Evolutionary conservation across 2,888 invertebrate genomes (phyloP).

Genomic region (Ferrisia virgata): DNA sequence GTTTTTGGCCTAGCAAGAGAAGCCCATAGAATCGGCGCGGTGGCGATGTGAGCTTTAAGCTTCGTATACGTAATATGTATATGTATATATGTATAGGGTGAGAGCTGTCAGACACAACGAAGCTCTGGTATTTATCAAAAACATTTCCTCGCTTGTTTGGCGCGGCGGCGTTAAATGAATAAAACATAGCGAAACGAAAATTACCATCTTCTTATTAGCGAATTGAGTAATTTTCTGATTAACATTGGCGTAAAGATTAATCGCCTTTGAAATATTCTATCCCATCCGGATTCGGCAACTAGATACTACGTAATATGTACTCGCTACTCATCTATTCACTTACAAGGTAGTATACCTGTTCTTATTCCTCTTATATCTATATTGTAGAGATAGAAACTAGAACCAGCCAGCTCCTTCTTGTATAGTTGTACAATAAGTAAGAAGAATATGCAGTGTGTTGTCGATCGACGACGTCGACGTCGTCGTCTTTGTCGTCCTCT

Average conservation of each 20-base stretch:
- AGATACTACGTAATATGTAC: not conserved
- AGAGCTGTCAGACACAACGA: not conserved
- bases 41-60: not conserved
- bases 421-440: too few species aligned
- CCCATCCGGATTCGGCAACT: not conserved
- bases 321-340: too few species aligned
- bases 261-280: not conserved
- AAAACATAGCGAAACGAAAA: constrained; percentile 34
- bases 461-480: not conserved
- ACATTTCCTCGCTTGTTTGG: not conserved
- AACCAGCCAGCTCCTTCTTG: too few species aligned
- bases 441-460: not conserved
- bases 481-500: not conserved
- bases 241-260: constrained; percentile 38
- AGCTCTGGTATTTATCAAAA: constrained; percentile 1
- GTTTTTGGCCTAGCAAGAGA: not conserved
- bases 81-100: too few species aligned
- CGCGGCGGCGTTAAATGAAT: too few species aligned
- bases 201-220: constrained; percentile 37
- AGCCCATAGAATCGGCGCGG: not conserved
- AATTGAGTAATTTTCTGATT: constrained; percentile 36
- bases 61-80: not conserved
- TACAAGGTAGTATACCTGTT: too few species aligned
- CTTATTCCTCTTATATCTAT: too few species aligned
- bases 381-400: too few species aligned